Base-by-base conservation (phyloP, 2,113 vertebrate genomes). In the Onychostoma macrolepis region DNA sequence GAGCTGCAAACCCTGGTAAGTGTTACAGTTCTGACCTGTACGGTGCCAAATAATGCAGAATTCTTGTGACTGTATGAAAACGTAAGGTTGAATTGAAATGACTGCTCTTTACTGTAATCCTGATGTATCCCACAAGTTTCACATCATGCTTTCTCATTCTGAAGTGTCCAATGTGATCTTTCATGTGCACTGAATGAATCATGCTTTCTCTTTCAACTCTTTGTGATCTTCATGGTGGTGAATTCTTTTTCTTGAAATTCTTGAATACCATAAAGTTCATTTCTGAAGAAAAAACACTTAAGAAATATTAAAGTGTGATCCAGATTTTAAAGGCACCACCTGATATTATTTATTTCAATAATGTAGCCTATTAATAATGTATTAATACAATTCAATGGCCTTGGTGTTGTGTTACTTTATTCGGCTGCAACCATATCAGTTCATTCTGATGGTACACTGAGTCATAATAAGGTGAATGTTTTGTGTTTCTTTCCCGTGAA, bases 1-100 rank as follows among this genome's bases (percentile, higher is more conserved):
- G 92, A 71, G 74, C 43, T 63, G 48, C 26, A 43, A 15, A 83
- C 43, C 53, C 17, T 12, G 89, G 89, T 90, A 65, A 90, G 91
- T 85, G 50, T 13, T 41, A 9, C 2, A 30, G 10, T 41, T 61
- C 53, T 50, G 43, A 19, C 26, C n/a, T 43, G 38, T 41, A 43
- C 43, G 1, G 12, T 45, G 11, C 43, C 43, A 45, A 45, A 45
- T 45, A 11, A 2, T 45, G 43, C 10, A 3, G 9, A 45, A 12
- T 45, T 45, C 11, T 12, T 45, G 43, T 45, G 0, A 45, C 43
- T 48, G 45, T 4, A 15, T 48, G 1, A 15, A 48, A 48, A 48
- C 13, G 45, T 30, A 2, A 28, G 63, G 9, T 6, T 19, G 1
- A 17, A 28, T 8, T 33, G 15, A 33, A 69, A 33, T 19, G 13